Conservation (phyloP, 2,113 vertebrate species). For the Callorhinus ursinus region DNA sequence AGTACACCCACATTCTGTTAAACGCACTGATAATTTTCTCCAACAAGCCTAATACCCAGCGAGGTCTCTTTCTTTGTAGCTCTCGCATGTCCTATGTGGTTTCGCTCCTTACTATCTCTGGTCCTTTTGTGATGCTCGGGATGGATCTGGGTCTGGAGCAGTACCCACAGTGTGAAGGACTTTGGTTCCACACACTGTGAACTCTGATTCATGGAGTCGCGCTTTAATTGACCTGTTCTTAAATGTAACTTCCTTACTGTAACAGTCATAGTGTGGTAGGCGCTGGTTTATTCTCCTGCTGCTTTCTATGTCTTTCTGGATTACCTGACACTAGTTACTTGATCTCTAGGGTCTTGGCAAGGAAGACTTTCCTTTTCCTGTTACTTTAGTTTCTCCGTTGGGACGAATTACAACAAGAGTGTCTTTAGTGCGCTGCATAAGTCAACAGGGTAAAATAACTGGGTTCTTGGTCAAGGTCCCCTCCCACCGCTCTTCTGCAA, state of each 20-base stretch:
- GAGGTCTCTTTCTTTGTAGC: neutral
- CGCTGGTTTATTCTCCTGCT: neutral
- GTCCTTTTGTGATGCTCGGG: neutral
- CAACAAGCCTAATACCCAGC: neutral
- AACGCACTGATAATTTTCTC: neutral
- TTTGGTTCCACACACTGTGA: neutral
- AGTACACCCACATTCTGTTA: conserved; percentile 8
- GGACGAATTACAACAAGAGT: neutral
- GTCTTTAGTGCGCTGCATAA: neutral
- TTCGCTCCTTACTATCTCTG: neutral
- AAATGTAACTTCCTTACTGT: neutral
- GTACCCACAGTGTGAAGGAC: neutral
- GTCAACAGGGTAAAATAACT: neutral
- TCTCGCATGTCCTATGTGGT: neutral
- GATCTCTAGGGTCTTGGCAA: neutral
- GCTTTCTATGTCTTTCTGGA: neutral
- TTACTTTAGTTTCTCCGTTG: neutral
- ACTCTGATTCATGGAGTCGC: neutral
- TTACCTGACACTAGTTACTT: neutral
- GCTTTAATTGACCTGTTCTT: neutral
- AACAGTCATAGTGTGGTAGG: neutral
- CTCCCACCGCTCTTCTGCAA: neutral
- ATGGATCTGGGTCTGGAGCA: neutral
- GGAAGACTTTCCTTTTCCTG: neutral
- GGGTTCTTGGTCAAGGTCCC: neutral